Evolutionary conservation across 2,797 vertebrate species (phyloP).

Genomic region (Chromobotia macracanthus): DNA sequence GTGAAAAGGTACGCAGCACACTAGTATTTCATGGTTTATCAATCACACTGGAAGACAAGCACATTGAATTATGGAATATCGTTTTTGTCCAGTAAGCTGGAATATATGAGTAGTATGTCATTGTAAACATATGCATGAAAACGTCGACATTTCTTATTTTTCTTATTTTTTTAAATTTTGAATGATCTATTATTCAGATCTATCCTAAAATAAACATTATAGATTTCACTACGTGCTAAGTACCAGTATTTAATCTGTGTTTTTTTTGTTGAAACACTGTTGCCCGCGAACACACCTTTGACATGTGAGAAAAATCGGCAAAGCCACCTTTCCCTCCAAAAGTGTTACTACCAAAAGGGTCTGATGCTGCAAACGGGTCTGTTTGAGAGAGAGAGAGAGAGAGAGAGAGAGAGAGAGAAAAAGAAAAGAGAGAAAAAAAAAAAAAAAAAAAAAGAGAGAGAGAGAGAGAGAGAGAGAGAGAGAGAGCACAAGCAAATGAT

Average conservation of each 20-base stretch:
- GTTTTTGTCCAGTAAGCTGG: too few relatives aligned
- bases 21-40: too few relatives aligned
- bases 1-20: neutral
- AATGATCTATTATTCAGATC: too few relatives aligned
- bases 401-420: slow-evolving; percentile 59
- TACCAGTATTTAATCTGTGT: neutral
- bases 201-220: neutral
- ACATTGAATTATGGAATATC: too few relatives aligned
- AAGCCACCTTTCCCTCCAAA: slow-evolving; percentile 87
- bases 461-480: slow-evolving; percentile 40
- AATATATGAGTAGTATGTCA: too few relatives aligned
- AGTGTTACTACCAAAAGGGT: slow-evolving; percentile 85
- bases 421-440: too few relatives aligned
- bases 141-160: neutral
- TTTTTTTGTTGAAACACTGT: neutral
- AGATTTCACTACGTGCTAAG: neutral
- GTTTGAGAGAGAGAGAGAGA: slow-evolving; percentile 60
- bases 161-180: neutral
- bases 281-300: slow-evolving; percentile 83
- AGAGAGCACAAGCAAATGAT: slow-evolving; percentile 60
- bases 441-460: too few relatives aligned
- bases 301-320: slow-evolving; percentile 97
- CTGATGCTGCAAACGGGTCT: slow-evolving; percentile 89
- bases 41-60: too few relatives aligned
- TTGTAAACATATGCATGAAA: too few relatives aligned